Percentiles rank a stretch among this genome's conserved stretches.
These are phyloP conservation scores for Hylia prasina DNA, from an alignment of 2,113 vertebrate genomes.

Conservation along the genomic window DNA sequence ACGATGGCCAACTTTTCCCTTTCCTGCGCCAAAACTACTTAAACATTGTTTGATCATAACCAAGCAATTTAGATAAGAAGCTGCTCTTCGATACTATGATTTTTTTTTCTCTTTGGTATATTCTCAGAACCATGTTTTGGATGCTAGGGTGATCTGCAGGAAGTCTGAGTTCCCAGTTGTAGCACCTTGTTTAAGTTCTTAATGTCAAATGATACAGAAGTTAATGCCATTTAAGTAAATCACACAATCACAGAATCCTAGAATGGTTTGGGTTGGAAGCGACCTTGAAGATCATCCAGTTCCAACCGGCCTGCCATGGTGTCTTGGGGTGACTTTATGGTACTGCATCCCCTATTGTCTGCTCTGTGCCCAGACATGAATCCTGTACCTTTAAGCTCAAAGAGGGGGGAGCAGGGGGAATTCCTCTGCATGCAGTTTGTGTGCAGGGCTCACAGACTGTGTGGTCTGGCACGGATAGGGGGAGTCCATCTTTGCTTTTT, in stretches of 20 bases:
- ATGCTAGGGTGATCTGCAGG: not conserved
- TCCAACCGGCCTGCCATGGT: fast-evolving
- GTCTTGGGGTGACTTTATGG: not conserved
- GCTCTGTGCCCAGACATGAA: not conserved
- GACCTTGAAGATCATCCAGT: not conserved
- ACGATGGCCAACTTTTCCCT: not conserved
- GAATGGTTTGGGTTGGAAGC: not conserved
- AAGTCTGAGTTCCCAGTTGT: not conserved
- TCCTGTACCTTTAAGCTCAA: not conserved
- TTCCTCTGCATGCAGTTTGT: fast-evolving
- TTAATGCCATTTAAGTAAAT: not conserved
- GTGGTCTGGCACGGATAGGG: fast-evolving
- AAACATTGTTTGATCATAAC: not conserved
- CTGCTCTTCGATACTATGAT: not conserved
- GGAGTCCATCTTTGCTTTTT: not conserved
- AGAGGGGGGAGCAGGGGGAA: not conserved
- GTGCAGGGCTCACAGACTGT: not conserved
- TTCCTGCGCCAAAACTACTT: not conserved
- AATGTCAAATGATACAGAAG: not conserved
- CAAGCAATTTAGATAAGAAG: not conserved
- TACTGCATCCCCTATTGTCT: not conserved
- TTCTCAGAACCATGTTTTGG: not conserved
- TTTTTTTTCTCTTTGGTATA: not conserved
- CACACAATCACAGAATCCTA: not conserved
- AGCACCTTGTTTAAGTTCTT: not conserved